phyloP scores from a whole-genome alignment of 30 jellyfish, hydroid and myxozoan species.

The Phacellophora camtschatica region DNA sequence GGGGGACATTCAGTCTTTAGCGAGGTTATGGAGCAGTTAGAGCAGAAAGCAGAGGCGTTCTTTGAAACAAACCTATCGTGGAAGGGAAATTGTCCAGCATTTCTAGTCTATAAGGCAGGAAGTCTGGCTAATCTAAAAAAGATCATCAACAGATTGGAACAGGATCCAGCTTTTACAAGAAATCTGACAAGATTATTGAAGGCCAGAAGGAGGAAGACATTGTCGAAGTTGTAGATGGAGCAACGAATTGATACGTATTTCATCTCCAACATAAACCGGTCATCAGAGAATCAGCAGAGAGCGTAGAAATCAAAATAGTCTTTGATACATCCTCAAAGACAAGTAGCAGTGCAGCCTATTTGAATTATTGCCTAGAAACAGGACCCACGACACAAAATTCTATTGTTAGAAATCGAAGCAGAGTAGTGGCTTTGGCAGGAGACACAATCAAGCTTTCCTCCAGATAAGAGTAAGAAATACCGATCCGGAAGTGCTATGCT shows the following conservation, averaged over 20 bases:
- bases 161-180: slow-evolving; percentile 40
- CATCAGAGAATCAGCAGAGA: slow-evolving; percentile 43
- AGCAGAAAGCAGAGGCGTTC: slow-evolving; percentile 41
- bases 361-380: slow-evolving; percentile 76
- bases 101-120: slow-evolving; percentile 55
- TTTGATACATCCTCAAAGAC: slow-evolving; percentile 69
- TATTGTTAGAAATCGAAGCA: slow-evolving; percentile 42
- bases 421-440: slow-evolving; percentile 29
- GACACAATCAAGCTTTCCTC: slow-evolving; percentile 24
- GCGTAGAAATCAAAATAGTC: slow-evolving; percentile 50
- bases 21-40: not conserved
- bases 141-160: slow-evolving; percentile 35
- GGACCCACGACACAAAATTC: slow-evolving; percentile 73
- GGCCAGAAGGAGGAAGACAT: slow-evolving; percentile 64
- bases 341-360: slow-evolving; percentile 32
- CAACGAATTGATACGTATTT: slow-evolving; percentile 24
- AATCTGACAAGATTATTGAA: slow-evolving; percentile 52
- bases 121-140: slow-evolving; percentile 56
- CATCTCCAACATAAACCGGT: slow-evolving; percentile 73
- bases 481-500: slow-evolving; percentile 53
- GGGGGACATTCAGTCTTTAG: not conserved
- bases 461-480: slow-evolving; percentile 27
- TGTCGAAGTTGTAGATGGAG: slow-evolving; percentile 24
- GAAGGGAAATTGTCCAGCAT: slow-evolving; percentile 44
- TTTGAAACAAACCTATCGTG: slow-evolving; percentile 66